Evolutionary conservation across 37 sponge, comb jelly and placozoan species (phyloP), one percentile per base, ranked within the genome.

Genomic region (Aplysina aerophoba): DNA sequence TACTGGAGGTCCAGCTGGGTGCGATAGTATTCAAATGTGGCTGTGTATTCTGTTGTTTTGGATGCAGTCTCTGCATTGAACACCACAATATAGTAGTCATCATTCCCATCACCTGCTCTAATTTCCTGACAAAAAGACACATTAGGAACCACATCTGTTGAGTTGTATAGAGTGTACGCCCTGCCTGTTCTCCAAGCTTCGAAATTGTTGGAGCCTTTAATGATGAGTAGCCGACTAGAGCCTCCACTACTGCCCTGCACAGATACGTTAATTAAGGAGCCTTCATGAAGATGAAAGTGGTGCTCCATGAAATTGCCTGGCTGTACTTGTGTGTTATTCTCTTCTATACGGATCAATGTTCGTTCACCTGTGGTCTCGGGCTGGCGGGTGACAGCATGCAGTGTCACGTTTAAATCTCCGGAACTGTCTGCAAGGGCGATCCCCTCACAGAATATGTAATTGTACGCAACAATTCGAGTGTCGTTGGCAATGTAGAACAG

Each of bases 201-300:
- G 78, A 75, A 75, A 36, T 75, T 36, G 54, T 40, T 21, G 21
- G 37, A 53, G 4, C 78, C 78, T 25, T 75, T 75, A 1, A 75
- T 19, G 4, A 75, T 36, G 15, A 75, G 38, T 4, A 75, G 78
- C 20, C 3, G 13, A 24, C 50, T 44, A 8, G 50, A 6, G n/a
- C n/a, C n/a, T 31, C 40, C 53, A 31, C 22, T 21, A 25, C 40
- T 75, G 21, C 38, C 3, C 20, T 53, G 78, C 15, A 41, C 44
- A 41, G 1, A 41, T 17, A 50, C 54, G 14, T 19, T 53, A 22
- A 36, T 44, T 16, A 75, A 21, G 37, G 78, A 75, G 0, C 53
- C 78, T 21, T 39, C 44, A 25, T 75, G 78, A 50, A 75, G 78
- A 21, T 75, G 78, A 25, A 75, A 75, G 53, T 75, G 78, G 24